Evolutionary conservation across 2,113 vertebrate species (phyloP), one percentile per base, ranked within the genome.

Genomic region (Cyprinodon tularosa): DNA sequence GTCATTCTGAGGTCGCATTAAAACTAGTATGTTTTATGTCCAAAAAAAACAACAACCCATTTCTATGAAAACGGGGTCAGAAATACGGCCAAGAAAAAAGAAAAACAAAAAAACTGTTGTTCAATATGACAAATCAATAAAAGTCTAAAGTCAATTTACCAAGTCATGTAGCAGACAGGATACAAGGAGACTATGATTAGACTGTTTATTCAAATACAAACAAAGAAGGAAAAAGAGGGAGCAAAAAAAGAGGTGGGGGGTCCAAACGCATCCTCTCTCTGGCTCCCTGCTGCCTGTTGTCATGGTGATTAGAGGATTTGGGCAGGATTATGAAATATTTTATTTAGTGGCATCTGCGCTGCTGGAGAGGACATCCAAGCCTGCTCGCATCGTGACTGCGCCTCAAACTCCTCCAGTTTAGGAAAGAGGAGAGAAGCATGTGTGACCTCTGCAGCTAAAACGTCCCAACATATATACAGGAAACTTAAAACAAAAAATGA

Each of bases 291-390:
- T 91, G 92, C 92, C 91, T 93, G 94, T 95, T 94, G 94, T 94
- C 94, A 95, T 95, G 94, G 93, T 91, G 94, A 95, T 95, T 91
- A 93, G 92, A 93, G 92, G 91, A 93, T 92, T 94, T 94, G 90
- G 93, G 91, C 91, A 92, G 93, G 92, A 93, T 94, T 94, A 93
- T 93, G 91, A 94, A 92, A 92, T 91, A 93, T 93, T 94, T 94
- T 88, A 94, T 94, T 94, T 94, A 94, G 92, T 91, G 93, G 92
- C 92, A 93, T 94, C 91, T 92, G 90, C 84, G 90, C 89, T 88
- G 87, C 87, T 90, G 90, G 86, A 90, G 90, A 93, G 88, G 85
- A 90, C 72, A 76, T 86, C 86, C 85, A 85, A 84, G 85, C 86
- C 67, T 68, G 76, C 77, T 68, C 36, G 47, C 47, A 81, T 83